Conservation (phyloP, 2,113 vertebrate species). For the Etia nguti region DNA sequence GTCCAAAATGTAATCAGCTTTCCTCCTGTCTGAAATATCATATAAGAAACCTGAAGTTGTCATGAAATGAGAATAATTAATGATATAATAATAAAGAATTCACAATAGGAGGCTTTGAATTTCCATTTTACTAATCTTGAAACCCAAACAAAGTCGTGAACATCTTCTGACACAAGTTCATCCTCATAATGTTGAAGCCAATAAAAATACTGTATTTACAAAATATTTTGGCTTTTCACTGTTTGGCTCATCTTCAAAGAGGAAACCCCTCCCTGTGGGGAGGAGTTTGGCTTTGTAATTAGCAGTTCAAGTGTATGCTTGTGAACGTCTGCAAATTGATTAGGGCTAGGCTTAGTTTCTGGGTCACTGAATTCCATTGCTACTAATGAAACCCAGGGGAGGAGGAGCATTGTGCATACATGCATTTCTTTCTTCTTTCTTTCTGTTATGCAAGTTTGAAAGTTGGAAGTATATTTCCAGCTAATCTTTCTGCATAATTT, state of each 20-base stretch:
- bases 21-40: not conserved
- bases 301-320: constrained; percentile 53
- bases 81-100: not conserved
- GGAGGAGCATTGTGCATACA: constrained; percentile 42
- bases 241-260: constrained; percentile 59
- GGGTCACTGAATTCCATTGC: constrained; percentile 75
- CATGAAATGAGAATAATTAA: not conserved
- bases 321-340: constrained; percentile 64
- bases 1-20: not conserved
- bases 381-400: constrained; percentile 71
- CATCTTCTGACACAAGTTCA: not conserved
- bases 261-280: constrained; percentile 43
- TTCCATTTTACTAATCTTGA: not conserved
- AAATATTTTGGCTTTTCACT: constrained; percentile 32
- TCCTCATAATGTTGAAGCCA: not conserved
- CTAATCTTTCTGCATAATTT: constrained; percentile 21
- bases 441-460: constrained; percentile 50
- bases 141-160: not conserved
- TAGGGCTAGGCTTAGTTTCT: constrained; percentile 67
- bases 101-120: not conserved
- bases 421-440: constrained; percentile 27
- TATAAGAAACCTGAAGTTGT: not conserved
- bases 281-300: constrained; percentile 61
- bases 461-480: constrained; percentile 41
- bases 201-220: constrained; percentile 26